A percentile compares a stretch with the other conserved stretches of the same genome.
These are phyloP conservation scores for Hozukius guyotensis DNA, from an alignment of 2,797 vertebrate genomes.

Conservation along the genomic window DNA sequence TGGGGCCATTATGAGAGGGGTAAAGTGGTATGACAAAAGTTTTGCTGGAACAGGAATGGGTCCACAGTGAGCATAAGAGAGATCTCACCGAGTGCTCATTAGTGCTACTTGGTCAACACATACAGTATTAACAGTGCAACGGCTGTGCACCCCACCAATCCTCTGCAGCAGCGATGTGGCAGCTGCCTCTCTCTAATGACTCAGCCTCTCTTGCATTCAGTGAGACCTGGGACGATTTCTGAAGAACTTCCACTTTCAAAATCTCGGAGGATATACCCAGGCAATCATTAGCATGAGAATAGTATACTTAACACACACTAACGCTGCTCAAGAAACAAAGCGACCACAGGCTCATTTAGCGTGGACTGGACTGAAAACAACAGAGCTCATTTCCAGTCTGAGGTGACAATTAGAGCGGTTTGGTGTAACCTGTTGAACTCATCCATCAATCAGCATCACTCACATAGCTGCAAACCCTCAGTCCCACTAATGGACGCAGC, in stretches of 20 bases:
- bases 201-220: slow-evolving; percentile 43
- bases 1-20: slow-evolving; percentile 35
- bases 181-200: slow-evolving; percentile 66
- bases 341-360: background rate
- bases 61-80: slow-evolving; percentile 50
- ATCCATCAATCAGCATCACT: slow-evolving; percentile 37
- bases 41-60: slow-evolving; percentile 54
- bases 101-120: slow-evolving; percentile 71
- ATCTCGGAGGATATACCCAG: background rate
- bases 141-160: slow-evolving; percentile 42
- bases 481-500: slow-evolving; percentile 21
- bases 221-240: slow-evolving; percentile 18
- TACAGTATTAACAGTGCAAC: slow-evolving; percentile 63
- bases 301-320: background rate
- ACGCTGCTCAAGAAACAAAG: background rate
- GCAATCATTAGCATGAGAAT: slow-evolving; percentile 1
- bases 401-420: slow-evolving; percentile 8
- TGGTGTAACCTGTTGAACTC: slow-evolving; percentile 32
- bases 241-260: slow-evolving; percentile 35
- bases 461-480: slow-evolving; percentile 10
- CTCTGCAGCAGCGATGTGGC: slow-evolving; percentile 57
- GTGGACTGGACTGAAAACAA: background rate
- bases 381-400: background rate
- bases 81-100: slow-evolving; percentile 69
- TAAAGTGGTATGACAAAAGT: slow-evolving; percentile 50